Base-by-base conservation (phyloP, 1,140 invertebrate genomes). In the Macrobrachium rosenbergii region DNA sequence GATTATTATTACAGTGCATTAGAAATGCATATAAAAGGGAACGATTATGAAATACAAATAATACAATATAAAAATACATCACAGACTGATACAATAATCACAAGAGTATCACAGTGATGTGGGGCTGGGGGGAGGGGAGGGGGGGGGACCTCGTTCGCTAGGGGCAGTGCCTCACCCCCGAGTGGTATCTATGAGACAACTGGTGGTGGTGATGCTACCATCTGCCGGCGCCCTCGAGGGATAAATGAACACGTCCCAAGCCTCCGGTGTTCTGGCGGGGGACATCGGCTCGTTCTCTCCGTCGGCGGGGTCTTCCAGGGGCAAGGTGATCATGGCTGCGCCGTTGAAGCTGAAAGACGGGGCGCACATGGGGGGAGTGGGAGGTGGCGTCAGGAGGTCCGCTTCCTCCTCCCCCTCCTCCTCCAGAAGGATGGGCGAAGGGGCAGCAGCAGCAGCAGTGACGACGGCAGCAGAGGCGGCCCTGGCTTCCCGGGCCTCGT, bases 221-320 rank as follows among this genome's bases (percentile, higher is more conserved):
- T 37, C n/a, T 14, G 8, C 45, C 14, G 45, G 62, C 23, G 23
- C 21, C 82, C 17, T 12, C 12, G 78, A 21, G 8, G 85, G 85
- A 21, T 82, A 82, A n/a, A 58, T 43, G 78, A 87, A 87, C 23
- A 87, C 78, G 78, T 87, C 72, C 85, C 85, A 87, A 37, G 85
- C 59, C 63, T 75, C 76, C 11, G 85, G 85, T 0, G 67, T 72
- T 52, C 52, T 52, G 17, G 6, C 85, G 10, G 85, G 79, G 21
- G 84, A 75, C 84, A 87, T 19, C 23, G 84, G 78, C 78, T 73
- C 59, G 64, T 73, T 77, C 19, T 62, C 52, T 17, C 23, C 52
- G 84, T 87, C 84, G 14, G 45, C 11, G 17, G 60, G 52, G 69
- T 75, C 78, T 43, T 81, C 84, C 64, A 75, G 14, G 2, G 72